Evolutionary conservation across 2,797 vertebrate genomes (phyloP).

Genomic region (Enteromius afrohamiltoni): DNA sequence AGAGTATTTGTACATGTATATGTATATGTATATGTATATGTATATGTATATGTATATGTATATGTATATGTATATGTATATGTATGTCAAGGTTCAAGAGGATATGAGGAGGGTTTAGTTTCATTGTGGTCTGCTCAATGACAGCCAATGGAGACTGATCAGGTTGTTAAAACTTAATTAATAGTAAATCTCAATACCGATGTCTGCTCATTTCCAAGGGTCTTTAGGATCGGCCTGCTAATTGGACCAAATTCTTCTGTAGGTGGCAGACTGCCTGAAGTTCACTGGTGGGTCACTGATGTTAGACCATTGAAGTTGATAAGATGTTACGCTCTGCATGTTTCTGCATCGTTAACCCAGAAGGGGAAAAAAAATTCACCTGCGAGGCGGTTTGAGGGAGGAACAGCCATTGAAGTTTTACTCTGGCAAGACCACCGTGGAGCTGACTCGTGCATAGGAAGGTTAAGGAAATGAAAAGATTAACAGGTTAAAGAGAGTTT

Average conservation of each 20-base stretch:
- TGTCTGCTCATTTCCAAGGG: conserved; percentile 45
- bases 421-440: conserved; percentile 62
- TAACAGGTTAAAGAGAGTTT: conserved; percentile 76
- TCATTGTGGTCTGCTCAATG: conserved; percentile 56
- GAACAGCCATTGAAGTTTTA: conserved; percentile 15
- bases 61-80: neutral
- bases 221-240: conserved; percentile 50
- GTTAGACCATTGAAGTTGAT: conserved; percentile 46
- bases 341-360: conserved; percentile 8
- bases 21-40: conserved; percentile 8
- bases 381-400: neutral
- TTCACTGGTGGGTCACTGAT: conserved; percentile 63
- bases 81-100: conserved; percentile 41
- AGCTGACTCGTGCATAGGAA: conserved; percentile 59
- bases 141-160: conserved; percentile 55
- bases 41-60: too few species aligned
- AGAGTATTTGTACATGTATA: too few species aligned
- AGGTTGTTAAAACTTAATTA: conserved; percentile 60
- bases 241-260: conserved; percentile 58
- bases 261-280: conserved; percentile 41
- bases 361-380: neutral
- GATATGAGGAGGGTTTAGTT: conserved; percentile 54
- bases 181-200: conserved; percentile 53
- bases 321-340: conserved; percentile 20
- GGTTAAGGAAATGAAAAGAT: conserved; percentile 68